Evolutionary conservation across 2,113 vertebrate genomes (phyloP).

Genomic region (Gnathonemus echidnorhynchus): DNA sequence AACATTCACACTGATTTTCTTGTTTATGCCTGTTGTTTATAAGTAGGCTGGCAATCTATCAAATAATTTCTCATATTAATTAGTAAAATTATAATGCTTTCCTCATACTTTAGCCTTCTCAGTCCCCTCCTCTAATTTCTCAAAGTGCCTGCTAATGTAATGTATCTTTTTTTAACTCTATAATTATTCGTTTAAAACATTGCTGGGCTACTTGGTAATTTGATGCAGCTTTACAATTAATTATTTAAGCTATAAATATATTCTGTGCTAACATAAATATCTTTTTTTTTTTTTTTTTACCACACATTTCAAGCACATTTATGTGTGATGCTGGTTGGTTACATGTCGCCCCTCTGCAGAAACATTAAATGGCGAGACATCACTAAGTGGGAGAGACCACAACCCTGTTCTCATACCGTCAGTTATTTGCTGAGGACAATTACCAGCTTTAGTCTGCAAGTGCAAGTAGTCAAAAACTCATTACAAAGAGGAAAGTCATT

Average conservation of each 20-base stretch:
- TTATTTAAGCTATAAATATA: neutral
- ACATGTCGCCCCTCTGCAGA: neutral
- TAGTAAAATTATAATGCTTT: neutral
- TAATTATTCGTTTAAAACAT: neutral
- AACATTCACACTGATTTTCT: neutral
- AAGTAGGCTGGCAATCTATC: neutral
- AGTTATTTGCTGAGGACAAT: slow-evolving; percentile 18
- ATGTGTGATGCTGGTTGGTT: neutral
- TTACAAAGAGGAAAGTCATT: slow-evolving; percentile 19
- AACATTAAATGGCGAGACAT: neutral
- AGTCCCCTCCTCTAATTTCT: neutral
- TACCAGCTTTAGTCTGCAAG: slow-evolving; percentile 14
- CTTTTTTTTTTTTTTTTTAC: neutral
- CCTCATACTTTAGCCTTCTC: neutral
- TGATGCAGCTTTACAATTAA: neutral
- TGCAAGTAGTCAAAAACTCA: slow-evolving; percentile 17
- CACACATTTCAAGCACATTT: neutral
- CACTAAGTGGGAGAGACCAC: neutral
- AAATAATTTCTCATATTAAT: neutral
- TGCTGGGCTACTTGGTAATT: neutral
- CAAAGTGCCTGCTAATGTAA: neutral
- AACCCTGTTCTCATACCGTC: neutral
- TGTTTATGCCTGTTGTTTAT: neutral
- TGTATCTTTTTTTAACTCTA: neutral
- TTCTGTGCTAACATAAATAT: neutral